Evolutionary conservation across 2,888 invertebrate species (phyloP).

Genomic region (Phengaris alcon): DNA sequence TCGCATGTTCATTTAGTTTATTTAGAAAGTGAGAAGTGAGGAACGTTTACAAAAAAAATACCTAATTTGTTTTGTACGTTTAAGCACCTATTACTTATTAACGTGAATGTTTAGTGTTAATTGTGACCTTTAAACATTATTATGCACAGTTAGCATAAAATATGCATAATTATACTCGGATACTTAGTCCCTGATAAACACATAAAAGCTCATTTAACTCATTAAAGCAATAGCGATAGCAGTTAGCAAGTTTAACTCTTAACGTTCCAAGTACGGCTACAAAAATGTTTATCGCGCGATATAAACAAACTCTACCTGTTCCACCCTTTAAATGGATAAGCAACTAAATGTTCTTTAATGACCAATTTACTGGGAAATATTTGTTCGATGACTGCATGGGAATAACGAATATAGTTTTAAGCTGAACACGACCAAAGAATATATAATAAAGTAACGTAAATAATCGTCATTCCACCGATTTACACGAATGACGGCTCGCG

Average conservation of each 20-base stretch:
- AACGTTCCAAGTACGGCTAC: background rate
- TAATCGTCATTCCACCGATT: too few species aligned
- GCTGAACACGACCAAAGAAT: background rate
- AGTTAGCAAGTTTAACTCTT: slow-evolving; percentile 4
- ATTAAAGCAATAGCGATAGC: slow-evolving; percentile 18
- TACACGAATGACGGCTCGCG: too few species aligned
- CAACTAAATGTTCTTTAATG: slow-evolving; percentile 2
- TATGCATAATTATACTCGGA: slow-evolving; percentile 11
- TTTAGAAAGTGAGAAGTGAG: background rate
- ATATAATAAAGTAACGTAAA: too few species aligned
- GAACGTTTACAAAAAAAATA: slow-evolving; percentile 5
- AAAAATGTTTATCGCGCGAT: slow-evolving; percentile 8
- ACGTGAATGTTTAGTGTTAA: slow-evolving; percentile 13
- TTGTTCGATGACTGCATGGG: background rate
- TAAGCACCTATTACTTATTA: slow-evolving; percentile 9
- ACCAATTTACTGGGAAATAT: background rate
- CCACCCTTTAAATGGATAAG: background rate
- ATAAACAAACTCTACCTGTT: background rate
- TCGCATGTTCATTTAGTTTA: background rate
- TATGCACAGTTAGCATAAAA: slow-evolving; percentile 17
- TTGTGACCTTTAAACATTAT: slow-evolving; percentile 14
- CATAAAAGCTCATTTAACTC: slow-evolving; percentile 15
- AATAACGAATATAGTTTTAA: background rate
- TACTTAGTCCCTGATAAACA: slow-evolving; percentile 16
- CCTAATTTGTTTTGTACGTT: background rate